A percentile compares a stretch with the other conserved stretches of the same genome.
Evolutionary conservation across 2,888 invertebrate genomes (phyloP).

Genomic region (Acronicta psi): DNA sequence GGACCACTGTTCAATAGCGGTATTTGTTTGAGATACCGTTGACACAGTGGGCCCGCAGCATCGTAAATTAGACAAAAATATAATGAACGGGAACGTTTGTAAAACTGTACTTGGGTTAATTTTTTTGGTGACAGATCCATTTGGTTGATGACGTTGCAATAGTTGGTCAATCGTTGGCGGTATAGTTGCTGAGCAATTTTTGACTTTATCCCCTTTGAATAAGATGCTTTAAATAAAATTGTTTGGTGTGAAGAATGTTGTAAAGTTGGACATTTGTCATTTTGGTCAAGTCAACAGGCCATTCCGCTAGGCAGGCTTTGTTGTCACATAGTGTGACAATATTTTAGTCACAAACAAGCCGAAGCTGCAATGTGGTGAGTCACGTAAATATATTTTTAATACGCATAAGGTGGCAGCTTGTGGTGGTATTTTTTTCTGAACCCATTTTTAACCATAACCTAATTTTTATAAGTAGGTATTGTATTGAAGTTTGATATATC

Average conservation of each 20-base stretch:
- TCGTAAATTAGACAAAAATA: constrained; percentile 80
- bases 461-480: no score
- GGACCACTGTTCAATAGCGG: constrained; percentile 72
- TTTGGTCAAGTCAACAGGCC: constrained; percentile 59
- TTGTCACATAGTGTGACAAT: constrained; percentile 57
- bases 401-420: constrained; percentile 3
- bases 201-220: constrained; percentile 12
- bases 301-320: constrained; percentile 56
- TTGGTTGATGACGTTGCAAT: constrained; percentile 65
- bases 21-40: constrained; percentile 70
- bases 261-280: constrained; percentile 61
- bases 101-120: constrained; percentile 71
- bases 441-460: no score
- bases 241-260: neutral
- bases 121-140: constrained; percentile 62
- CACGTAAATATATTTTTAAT: constrained; percentile 24
- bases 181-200: constrained; percentile 2
- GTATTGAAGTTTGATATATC: no score
- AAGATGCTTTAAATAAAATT: neutral
- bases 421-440: no score
- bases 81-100: constrained; percentile 85
- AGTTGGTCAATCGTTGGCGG: constrained; percentile 40
- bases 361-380: constrained; percentile 15
- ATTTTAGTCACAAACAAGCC: constrained; percentile 27
- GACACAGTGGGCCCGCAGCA: constrained; percentile 78